Evolutionary conservation across 1,140 invertebrate genomes (phyloP), one percentile per base, ranked within the genome.

Genomic region (Goniozus legneri): DNA sequence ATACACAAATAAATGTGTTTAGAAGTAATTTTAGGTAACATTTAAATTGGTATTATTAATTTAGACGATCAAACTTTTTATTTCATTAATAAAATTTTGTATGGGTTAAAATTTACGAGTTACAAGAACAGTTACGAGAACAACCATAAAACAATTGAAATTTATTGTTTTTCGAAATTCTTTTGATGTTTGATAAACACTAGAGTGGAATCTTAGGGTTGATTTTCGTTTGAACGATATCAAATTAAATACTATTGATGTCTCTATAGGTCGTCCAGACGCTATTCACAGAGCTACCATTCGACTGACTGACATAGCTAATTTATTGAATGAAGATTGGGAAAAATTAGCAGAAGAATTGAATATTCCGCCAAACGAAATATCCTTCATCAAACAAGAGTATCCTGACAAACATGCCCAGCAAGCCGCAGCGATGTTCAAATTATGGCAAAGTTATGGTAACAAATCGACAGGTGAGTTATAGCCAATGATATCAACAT

Each of bases 341-440:
- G 85, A 92, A 33, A 82, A 85, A 20, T 75, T 98, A 33, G 94
- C 94, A 0, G 80, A 82, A 37, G 87, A 91, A 64, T 75, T 97
- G 24, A 91, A 91, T 45, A 82, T 98, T 2, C 83, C 85, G 38
- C 83, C 90, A n/a, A 84, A 86, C 14, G 91, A 94, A 59, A 87
- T 96, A 14, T 86, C 90, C 49, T 82, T 89, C 42, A 95, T 97
- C 36, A 88, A 92, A 67, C 83, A 84, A 30, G 89, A 95, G 54
- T 86, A 90, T 69, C 84, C 89, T 1, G 83, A 87, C 52, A 92
- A 91, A 58, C 82, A 88, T 8, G 84, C 88, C 1, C 87, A 95
- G 58, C 93, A 97, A 72, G 93, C 92, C 0, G 88, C 94, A 53
- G 86, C 92, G 2, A 96, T 97, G 92, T 82, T 98, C 30, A 85